Base-by-base conservation (phyloP, 2,797 vertebrate species). In the Heliangelus exortis region DNA sequence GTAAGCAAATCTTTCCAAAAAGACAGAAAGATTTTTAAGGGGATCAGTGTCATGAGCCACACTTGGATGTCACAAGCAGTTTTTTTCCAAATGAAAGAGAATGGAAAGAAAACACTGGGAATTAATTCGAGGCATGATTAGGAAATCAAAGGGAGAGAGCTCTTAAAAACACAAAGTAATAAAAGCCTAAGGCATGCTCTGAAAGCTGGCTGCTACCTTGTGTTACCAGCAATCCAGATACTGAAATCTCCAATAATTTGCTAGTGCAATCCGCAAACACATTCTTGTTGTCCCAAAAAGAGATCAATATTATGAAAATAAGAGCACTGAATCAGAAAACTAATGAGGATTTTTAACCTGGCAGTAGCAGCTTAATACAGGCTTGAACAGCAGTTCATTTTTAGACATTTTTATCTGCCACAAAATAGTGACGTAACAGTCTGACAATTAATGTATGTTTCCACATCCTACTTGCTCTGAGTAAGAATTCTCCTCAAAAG, bases 401-500 rank as follows among this genome's bases (percentile, higher is more conserved):
- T 94, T 88, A 90, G 89, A 62, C 48, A 67, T 45, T 93, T 95
- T 78, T 54, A 84, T 50, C 71, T 83, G 63, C 17, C 90, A 66
- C 1, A 1, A 76, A 80, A 36, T 79, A 55, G 19, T 80, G 77
- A 90, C 80, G 74, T 85, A 92, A 87, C 31, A 71, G 84, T 41
- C 90, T 95, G 86, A 94, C 75, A 75, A 86, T 21, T 76, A 71
- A 26, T 23, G 89, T 91, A 90, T 93, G 47, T 83, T 93, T 75
- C 87, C 75, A 54, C 92, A 89, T 87, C 29, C 82, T 84, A 92
- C 91, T 91, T 79, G 83, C 90, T 89, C 29, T 87, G 84, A 95
- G 94, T 95, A 95, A 94, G 92, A 96, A 93, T 94, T 79, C 92
- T 95, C 76, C 75, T 93, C 83, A 68, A 78, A 93, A 90, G 84